phyloP scores from a whole-genome alignment of 2,888 invertebrate species.

The Eristalis pertinax region DNA sequence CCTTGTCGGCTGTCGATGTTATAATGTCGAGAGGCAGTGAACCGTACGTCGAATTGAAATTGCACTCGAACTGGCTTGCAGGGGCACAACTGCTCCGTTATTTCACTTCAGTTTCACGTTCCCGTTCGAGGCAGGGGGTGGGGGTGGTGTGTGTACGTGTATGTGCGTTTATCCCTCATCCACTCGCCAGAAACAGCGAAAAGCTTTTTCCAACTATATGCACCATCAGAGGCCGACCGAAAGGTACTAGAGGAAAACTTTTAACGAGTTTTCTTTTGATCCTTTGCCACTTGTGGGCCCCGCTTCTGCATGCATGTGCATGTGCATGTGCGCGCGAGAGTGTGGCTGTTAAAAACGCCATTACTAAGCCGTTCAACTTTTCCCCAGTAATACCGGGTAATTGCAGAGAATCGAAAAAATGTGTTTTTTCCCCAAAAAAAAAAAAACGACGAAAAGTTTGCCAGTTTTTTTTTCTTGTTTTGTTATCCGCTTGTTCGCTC shows the following conservation, averaged over 20 bases:
- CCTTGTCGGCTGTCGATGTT: not conserved
- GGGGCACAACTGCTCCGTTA: conserved; percentile 3
- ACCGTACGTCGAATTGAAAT: conserved; percentile 56
- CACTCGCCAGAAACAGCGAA: conserved; percentile 38
- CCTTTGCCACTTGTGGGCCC: conserved; percentile 40
- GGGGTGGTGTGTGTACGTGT: conserved; percentile 1
- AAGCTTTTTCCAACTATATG: conserved; percentile 58
- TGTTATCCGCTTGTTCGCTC: no score
- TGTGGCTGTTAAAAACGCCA: conserved; percentile 34
- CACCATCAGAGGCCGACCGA: conserved; percentile 46
- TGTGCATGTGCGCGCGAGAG: conserved; percentile 1
- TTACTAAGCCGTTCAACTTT: conserved; percentile 59
- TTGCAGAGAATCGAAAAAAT: conserved; percentile 63
- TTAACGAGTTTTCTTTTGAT: conserved; percentile 74
- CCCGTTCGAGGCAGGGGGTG: no score
- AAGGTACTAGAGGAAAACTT: conserved; percentile 62
- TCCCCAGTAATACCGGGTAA: conserved; percentile 43
- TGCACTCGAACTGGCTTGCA: conserved; percentile 51
- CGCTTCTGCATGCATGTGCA: not conserved
- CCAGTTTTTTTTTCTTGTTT: not conserved
- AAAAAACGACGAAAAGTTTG: not conserved
- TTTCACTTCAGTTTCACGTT: no score
- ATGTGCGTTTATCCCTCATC: not conserved
- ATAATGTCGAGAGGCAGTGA: conserved; percentile 62
- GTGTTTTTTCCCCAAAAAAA: not conserved